Conservation (phyloP, 2,888 invertebrate species). For the Biston betularia region DNA sequence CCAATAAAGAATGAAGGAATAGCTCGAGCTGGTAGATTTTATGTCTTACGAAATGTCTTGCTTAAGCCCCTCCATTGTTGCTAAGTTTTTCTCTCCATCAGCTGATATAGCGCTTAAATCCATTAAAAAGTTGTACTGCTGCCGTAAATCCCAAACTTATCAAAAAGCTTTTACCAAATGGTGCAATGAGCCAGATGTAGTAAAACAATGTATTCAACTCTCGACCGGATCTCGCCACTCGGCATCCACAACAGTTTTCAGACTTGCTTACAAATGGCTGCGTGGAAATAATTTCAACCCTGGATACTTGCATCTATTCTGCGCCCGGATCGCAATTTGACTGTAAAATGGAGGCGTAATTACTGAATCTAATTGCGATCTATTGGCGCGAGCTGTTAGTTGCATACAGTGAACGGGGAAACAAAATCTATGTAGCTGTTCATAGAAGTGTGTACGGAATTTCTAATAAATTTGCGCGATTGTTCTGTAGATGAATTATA, state of each 20-base stretch:
- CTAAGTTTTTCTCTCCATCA: constrained; percentile 12
- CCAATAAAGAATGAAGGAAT: background rate
- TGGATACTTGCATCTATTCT: background rate
- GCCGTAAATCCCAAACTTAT: constrained; percentile 23
- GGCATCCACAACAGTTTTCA: constrained; percentile 6
- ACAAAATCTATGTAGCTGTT: no score
- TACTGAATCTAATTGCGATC: constrained; percentile 22
- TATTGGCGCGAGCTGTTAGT: background rate
- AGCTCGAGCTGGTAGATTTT: background rate
- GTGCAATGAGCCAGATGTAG: constrained; percentile 22
- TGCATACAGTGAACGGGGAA: background rate
- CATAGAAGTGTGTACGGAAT: background rate
- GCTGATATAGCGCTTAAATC: constrained; percentile 9
- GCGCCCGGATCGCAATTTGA: constrained; percentile 4
- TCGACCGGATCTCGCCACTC: constrained; percentile 11
- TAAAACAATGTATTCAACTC: constrained; percentile 18
- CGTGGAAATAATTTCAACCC: background rate
- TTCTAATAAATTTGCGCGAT: no score
- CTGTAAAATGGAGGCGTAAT: constrained; percentile 20
- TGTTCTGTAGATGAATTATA: no score
- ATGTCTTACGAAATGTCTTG: background rate
- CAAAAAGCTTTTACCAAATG: constrained; percentile 24
- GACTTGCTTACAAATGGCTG: constrained; percentile 8
- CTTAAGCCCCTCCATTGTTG: constrained; percentile 2
- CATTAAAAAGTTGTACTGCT: constrained; percentile 16